A percentile compares a stretch with the other conserved stretches of the same genome.
Evolutionary conservation across 2,113 vertebrate species (phyloP).

Genomic region (Paraplagusia blochii): DNA sequence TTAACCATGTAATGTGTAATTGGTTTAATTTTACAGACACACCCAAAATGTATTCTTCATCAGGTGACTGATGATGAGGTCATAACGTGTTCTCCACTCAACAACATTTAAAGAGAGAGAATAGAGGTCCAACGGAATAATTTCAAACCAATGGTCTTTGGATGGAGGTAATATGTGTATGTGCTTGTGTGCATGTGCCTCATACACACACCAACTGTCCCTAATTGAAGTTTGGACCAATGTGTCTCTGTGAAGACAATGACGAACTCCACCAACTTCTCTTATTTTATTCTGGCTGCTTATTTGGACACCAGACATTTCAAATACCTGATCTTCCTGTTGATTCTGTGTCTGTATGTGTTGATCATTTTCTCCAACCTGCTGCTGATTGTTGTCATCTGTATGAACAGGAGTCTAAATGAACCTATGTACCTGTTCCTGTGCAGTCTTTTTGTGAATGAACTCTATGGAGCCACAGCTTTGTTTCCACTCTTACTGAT

Average conservation of each 20-base stretch:
- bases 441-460: slow-evolving; percentile 54
- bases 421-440: slow-evolving; percentile 66
- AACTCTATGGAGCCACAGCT: slow-evolving; percentile 49
- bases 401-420: slow-evolving; percentile 47
- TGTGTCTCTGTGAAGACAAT: neutral
- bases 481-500: slow-evolving; percentile 20
- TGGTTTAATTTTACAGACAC: no score
- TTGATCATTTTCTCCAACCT: neutral
- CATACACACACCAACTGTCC: no score
- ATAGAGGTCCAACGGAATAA: no score
- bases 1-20: no score
- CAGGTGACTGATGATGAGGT: no score
- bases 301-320: neutral
- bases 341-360: neutral
- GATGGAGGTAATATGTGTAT: no score
- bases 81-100: no score
- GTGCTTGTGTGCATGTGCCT: no score
- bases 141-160: no score
- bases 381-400: slow-evolving; percentile 44
- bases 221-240: neutral
- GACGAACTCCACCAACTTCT: slow-evolving; percentile 17
- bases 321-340: neutral
- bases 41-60: no score
- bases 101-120: no score
- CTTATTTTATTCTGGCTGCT: slow-evolving; percentile 11